Evolutionary conservation across 2,888 invertebrate genomes (phyloP).

Genomic region (Ypsolopha scabrella): DNA sequence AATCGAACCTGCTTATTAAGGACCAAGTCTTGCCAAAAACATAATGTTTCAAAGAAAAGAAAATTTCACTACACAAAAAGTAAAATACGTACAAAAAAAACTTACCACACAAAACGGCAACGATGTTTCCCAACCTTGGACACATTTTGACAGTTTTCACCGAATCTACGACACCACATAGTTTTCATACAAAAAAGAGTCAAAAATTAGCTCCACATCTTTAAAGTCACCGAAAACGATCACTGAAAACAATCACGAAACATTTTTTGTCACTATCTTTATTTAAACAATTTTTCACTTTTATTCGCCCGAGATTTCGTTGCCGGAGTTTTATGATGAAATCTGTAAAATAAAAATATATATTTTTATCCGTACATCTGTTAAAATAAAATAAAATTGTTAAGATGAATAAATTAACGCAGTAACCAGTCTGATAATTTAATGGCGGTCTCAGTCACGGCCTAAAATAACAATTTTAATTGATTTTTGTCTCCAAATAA

Average conservation of each 20-base stretch:
- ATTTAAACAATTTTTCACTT: slow-evolving; percentile 1
- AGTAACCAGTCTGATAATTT: neutral
- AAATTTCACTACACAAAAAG: too few relatives aligned
- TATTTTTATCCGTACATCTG: slow-evolving; percentile 5
- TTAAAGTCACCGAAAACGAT: slow-evolving; percentile 5
- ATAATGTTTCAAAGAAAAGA: slow-evolving; percentile 1
- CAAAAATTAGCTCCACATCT: slow-evolving; percentile 42
- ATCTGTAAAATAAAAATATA: slow-evolving; percentile 4
- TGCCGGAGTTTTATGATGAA: neutral
- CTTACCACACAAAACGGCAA: slow-evolving; percentile 46
- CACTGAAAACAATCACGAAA: slow-evolving; percentile 9
- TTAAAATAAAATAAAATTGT: neutral
- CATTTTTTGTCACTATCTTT: slow-evolving; percentile 10
- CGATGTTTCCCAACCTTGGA: slow-evolving; percentile 36
- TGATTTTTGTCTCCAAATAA: slow-evolving; percentile 11
- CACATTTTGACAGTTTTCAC: slow-evolving; percentile 37
- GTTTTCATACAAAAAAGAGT: slow-evolving; percentile 20
- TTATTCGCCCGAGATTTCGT: neutral
- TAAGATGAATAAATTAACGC: neutral
- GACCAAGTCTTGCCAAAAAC: too few relatives aligned
- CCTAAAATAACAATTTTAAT: slow-evolving; percentile 24
- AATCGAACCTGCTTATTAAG: too few relatives aligned
- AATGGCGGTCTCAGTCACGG: neutral
- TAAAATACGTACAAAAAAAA: too few relatives aligned
- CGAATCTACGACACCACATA: slow-evolving; percentile 36